Base-by-base conservation (phyloP, 2,797 vertebrate species). In the Ataeniobius toweri region DNA sequence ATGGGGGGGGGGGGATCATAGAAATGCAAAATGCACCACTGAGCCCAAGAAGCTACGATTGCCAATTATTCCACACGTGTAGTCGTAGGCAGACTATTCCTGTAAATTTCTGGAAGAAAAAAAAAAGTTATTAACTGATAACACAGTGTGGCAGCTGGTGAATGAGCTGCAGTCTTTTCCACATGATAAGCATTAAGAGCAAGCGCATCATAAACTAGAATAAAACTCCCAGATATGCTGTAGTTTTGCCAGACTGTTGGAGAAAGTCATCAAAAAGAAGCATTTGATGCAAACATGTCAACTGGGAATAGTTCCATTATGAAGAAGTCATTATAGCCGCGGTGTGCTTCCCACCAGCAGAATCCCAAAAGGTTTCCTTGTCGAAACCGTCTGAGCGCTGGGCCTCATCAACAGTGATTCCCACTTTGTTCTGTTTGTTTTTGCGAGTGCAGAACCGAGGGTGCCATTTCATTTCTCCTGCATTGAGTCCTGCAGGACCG, bases 1-100 rank as follows among this genome's bases (percentile, higher is more conserved):
- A 96, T 94, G 93, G 96, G 95, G 86, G 93, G 7, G 20, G 63
- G 36, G 82, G 13, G 80, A 91, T 91, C 85, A 80, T 83, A 78
- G 79, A 69, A 88, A 81, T 81, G 80, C 83, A 83, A 75, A 91
- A 89, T 75, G 53, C 82, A 82, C 78, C 85, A 36, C 39, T 0
- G 69, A 77, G 55, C 78, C 87, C 75, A 79, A 85, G 77, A 78
- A 63, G 77, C 81, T 69, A 82, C 18, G 80, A 89, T 82, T 83
- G 87, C 88, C 86, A 84, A 81, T 88, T 74, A 86, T 73, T 85
- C 53, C 71, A 78, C 81, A 51, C 72, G 77, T 77, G 10, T 24
- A 77, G 36, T 1, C 26, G 5, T 31, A 74, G 61, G 70, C 65
- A 73, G 55, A 41, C 20, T 1, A 3, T 24, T 59, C 41, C 59